Conservation (phyloP, 2,888 invertebrate genomes). For the Polietes domitor region DNA sequence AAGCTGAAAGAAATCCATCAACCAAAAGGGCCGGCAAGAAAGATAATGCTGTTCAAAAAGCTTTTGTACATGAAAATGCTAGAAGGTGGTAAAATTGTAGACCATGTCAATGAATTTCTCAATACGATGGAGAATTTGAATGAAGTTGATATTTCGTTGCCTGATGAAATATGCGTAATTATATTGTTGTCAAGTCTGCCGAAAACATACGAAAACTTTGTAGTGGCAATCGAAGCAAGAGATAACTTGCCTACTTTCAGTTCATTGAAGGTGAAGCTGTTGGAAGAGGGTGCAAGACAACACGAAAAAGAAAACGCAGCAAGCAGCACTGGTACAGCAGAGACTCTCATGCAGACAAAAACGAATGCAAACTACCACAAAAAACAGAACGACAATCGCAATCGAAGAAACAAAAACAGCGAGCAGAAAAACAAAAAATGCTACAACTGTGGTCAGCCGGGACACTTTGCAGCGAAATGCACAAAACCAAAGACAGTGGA, state of each 20-base stretch:
- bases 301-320: neutral
- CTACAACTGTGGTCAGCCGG: neutral
- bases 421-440: neutral
- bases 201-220: slow-evolving; percentile 60
- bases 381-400: neutral
- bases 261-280: slow-evolving; percentile 46
- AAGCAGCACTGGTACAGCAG: neutral
- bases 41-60: slow-evolving; percentile 53
- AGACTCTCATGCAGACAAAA: neutral
- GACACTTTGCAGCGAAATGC: slow-evolving; percentile 19
- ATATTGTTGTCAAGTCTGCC: slow-evolving; percentile 65
- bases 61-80: slow-evolving; percentile 49
- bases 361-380: neutral
- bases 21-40: slow-evolving; percentile 59
- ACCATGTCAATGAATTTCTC: slow-evolving; percentile 4
- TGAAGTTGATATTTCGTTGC: slow-evolving; percentile 41
- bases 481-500: neutral
- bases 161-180: slow-evolving; percentile 47
- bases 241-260: slow-evolving; percentile 37
- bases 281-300: slow-evolving; percentile 46
- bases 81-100: slow-evolving; percentile 42
- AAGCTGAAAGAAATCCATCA: slow-evolving; percentile 47
- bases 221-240: slow-evolving; percentile 66
- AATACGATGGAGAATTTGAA: slow-evolving; percentile 47
- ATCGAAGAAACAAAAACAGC: neutral